Percentiles rank a stretch among this genome's conserved stretches.
Evolutionary conservation across 2,797 vertebrate genomes (phyloP).

Genomic region (Sebastes miniatus): DNA sequence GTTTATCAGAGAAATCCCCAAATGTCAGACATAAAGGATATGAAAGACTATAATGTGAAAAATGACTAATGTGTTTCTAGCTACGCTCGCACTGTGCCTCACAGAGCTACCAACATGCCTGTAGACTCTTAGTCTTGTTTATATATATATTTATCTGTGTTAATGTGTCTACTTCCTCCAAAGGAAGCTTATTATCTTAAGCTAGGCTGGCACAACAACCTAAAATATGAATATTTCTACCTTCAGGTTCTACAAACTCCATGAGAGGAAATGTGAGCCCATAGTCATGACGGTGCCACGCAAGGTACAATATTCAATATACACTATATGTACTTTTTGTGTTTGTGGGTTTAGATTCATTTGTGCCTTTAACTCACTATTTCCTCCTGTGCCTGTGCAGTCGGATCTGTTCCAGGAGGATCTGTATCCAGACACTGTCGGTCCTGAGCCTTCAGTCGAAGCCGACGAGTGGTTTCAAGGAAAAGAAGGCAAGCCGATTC

Average conservation of each 20-base stretch:
- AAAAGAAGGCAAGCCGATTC: constrained; percentile 74
- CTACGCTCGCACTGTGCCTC: background rate
- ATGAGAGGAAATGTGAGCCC: constrained; percentile 91
- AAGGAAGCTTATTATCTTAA: background rate
- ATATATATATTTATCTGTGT: background rate
- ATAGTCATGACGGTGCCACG: constrained; percentile 92
- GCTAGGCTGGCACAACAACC: background rate
- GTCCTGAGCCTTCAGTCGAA: constrained; percentile 82
- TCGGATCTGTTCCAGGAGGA: constrained; percentile 87
- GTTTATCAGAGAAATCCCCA: too few species aligned
- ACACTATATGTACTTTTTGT: background rate
- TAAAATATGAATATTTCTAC: constrained; percentile 1
- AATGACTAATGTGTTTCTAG: background rate
- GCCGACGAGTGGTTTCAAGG: constrained; percentile 83
- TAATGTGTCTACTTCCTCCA: background rate
- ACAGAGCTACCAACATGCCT: background rate
- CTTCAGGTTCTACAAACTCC: constrained; percentile 92
- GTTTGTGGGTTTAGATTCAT: background rate
- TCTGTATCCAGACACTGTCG: constrained; percentile 82
- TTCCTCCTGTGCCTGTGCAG: constrained; percentile 45
- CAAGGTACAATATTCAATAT: constrained; percentile 80
- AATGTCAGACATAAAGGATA: too few species aligned
- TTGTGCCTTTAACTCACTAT: background rate
- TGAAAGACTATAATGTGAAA: too few species aligned
- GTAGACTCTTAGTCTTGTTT: background rate